A percentile compares a stretch with the other conserved stretches of the same genome.
Conservation (phyloP, 2,797 vertebrate genomes). For the Falco concolor region DNA sequence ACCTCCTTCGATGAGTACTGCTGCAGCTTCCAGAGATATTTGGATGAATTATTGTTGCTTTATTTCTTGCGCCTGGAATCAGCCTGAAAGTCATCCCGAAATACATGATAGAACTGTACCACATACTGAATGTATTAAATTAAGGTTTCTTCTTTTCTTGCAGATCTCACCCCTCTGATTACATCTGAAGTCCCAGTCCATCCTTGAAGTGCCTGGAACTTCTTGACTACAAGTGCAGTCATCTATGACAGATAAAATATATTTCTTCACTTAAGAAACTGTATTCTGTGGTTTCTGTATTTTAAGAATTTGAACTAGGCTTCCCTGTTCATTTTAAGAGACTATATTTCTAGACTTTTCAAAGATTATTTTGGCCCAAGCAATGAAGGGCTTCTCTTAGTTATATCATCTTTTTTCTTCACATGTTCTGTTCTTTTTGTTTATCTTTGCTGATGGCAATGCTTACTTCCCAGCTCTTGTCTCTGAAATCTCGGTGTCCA, state of each 20-base stretch:
- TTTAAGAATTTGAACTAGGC: not conserved
- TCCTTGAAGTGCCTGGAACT: not conserved
- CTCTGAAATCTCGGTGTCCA: not conserved
- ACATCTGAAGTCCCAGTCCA: not conserved
- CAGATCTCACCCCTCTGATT: not conserved
- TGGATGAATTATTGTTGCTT: not conserved
- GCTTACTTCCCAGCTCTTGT: not conserved
- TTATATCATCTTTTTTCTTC: not conserved
- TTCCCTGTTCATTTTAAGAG: not conserved
- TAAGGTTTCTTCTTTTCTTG: not conserved
- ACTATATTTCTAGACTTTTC: not conserved
- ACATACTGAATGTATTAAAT: not conserved
- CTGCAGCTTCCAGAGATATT: not conserved
- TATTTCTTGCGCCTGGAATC: not conserved
- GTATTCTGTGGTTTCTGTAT: not conserved
- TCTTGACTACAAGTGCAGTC: not conserved
- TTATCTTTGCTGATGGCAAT: not conserved
- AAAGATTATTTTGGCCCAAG: not conserved
- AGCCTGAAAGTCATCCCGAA: no score
- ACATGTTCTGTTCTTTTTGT: not conserved
- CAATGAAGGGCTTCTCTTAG: not conserved
- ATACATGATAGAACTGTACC: not conserved
- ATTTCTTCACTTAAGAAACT: not conserved
- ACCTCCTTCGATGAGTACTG: no score
- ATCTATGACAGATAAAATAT: not conserved